These are phyloP conservation scores for Nasua narica DNA, from an alignment of 2,797 vertebrate genomes.

Conservation along the genomic window DNA sequence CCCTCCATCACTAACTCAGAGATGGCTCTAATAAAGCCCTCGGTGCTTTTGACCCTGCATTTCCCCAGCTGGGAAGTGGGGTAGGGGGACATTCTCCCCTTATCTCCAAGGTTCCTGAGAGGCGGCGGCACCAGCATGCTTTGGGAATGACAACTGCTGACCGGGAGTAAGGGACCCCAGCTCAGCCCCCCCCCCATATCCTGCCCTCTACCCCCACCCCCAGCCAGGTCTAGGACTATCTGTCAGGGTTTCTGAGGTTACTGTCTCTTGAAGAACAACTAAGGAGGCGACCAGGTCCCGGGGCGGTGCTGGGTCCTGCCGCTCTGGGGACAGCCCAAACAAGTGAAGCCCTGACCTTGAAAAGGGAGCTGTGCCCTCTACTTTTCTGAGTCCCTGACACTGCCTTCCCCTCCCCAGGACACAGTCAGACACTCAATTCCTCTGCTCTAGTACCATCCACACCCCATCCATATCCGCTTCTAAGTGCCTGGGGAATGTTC, in stretches of 20 bases:
- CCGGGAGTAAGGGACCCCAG: not conserved
- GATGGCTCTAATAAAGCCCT: not conserved
- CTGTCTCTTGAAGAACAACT: not conserved
- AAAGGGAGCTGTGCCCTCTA: not conserved
- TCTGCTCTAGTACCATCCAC: not conserved
- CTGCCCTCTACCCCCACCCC: not conserved
- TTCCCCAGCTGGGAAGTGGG: not conserved
- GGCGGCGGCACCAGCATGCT: not conserved
- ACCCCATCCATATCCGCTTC: not conserved
- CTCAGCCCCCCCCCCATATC: not conserved
- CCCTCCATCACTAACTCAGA: not conserved
- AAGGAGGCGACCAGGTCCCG: not conserved
- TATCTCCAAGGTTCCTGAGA: not conserved
- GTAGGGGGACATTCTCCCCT: not conserved
- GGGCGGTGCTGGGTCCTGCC: not conserved
- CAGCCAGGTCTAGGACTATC: not conserved
- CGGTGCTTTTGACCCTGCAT: not conserved
- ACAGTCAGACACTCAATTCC: not conserved
- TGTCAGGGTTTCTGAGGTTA: not conserved
- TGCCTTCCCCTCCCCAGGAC: not conserved
- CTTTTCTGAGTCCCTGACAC: too few species aligned
- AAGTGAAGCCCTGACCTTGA: constrained; percentile 40
- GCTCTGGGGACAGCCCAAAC: not conserved
- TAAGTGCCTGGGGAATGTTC: not conserved
- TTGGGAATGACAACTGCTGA: not conserved